These are phyloP conservation scores for Crossaster papposus DNA, from an alignment of 53 echinoderm and acorn worm species.

Conservation along the genomic window DNA sequence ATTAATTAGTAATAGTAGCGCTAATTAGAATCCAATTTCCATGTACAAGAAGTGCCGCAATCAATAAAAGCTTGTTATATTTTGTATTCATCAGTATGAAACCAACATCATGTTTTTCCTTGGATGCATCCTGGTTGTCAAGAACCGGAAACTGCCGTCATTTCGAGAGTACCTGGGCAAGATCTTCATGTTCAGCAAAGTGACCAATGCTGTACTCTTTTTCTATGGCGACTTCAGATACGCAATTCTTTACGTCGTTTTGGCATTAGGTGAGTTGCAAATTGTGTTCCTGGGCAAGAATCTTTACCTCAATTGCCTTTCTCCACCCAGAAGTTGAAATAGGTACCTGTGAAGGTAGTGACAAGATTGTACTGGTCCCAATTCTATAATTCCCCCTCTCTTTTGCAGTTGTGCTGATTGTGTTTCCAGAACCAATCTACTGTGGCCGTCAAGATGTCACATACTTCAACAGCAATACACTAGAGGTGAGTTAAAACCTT, in stretches of 20 bases:
- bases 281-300: background rate
- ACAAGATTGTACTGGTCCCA: background rate
- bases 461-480: slow-evolving; percentile 80
- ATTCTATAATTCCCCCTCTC: background rate
- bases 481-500: slow-evolving; percentile 73
- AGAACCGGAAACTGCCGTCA: slow-evolving; percentile 80
- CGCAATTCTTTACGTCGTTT: slow-evolving; percentile 57
- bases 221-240: slow-evolving; percentile 76
- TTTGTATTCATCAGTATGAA: slow-evolving; percentile 73
- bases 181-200: slow-evolving; percentile 80
- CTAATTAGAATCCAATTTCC: too few species aligned
- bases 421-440: slow-evolving; percentile 92
- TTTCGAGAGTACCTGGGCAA: slow-evolving; percentile 73
- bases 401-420: slow-evolving; percentile 73
- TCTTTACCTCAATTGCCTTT: too few species aligned
- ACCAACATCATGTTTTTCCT: slow-evolving; percentile 87
- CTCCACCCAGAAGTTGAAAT: too few species aligned
- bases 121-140: slow-evolving; percentile 79
- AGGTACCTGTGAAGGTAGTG: background rate
- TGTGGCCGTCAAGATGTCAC: slow-evolving; percentile 80
- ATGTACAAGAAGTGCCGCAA: too few species aligned
- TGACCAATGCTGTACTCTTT: slow-evolving; percentile 79
- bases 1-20: too few species aligned
- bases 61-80: background rate
- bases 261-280: slow-evolving; percentile 23